phyloP scores from a whole-genome alignment of 2,797 vertebrate species.

The Arnoldichthys spilopterus region DNA sequence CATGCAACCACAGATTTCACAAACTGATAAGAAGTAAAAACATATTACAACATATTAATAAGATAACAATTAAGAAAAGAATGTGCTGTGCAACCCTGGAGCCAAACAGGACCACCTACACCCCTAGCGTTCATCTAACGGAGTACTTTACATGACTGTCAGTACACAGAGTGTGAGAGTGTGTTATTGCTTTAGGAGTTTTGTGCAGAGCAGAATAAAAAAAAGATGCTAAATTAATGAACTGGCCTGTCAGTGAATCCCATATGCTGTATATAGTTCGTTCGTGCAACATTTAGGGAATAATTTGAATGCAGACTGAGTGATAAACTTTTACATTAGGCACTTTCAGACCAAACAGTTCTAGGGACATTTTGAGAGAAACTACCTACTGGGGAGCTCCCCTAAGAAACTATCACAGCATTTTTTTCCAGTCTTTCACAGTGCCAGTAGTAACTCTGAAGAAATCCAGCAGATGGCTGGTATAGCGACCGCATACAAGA shows the following conservation, averaged over 20 bases:
- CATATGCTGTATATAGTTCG: background rate
- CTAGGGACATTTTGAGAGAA: no score
- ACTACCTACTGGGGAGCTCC: no score
- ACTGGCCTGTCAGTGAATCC: background rate
- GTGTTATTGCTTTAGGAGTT: background rate
- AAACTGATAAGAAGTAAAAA: background rate
- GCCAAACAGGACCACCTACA: constrained; percentile 60
- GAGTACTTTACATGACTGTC: constrained; percentile 39
- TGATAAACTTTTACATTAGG: background rate
- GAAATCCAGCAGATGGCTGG: no score
- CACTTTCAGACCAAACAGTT: no score
- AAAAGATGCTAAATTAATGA: background rate
- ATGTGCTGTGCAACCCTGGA: no score
- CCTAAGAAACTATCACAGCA: no score
- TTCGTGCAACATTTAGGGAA: no score
- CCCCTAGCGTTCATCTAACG: constrained; percentile 59
- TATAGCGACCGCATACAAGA: no score
- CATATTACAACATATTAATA: no score
- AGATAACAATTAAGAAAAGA: no score
- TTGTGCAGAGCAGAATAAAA: background rate
- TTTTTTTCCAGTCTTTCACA: no score
- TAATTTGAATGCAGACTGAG: background rate
- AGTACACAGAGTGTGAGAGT: background rate
- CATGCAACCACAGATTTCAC: constrained; percentile 6
- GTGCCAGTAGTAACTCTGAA: no score